Evolutionary conservation across 2,113 vertebrate genomes (phyloP).

Genomic region (Saccopteryx bilineata): DNA sequence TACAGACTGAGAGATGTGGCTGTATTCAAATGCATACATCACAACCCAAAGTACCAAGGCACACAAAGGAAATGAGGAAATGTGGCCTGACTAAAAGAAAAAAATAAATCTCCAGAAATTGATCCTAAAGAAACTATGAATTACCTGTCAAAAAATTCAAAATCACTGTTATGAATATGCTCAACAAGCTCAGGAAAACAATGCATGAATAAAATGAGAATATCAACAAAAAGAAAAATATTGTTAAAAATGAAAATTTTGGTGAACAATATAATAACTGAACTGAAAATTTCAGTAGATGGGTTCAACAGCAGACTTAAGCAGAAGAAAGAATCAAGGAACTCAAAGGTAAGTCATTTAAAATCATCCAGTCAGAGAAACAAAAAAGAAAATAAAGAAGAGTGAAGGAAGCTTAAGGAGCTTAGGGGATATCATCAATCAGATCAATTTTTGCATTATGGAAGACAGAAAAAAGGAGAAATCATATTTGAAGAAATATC

Average conservation of each 20-base stretch:
- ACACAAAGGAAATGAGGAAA: background rate
- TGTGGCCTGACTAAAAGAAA: background rate
- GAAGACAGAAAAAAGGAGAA: background rate
- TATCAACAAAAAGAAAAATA: background rate
- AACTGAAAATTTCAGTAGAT: slow-evolving; percentile 15
- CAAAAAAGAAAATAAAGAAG: background rate
- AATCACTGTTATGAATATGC: background rate
- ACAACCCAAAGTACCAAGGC: background rate
- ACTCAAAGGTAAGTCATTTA: background rate
- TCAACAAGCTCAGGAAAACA: slow-evolving; percentile 1
- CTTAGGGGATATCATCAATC: background rate
- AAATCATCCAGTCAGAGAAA: background rate
- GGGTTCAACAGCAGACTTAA: background rate
- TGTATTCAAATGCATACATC: background rate
- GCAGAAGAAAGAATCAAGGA: slow-evolving; percentile 2
- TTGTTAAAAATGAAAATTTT: background rate
- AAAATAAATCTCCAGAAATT: slow-evolving; percentile 12
- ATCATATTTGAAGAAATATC: background rate
- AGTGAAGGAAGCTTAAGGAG: background rate
- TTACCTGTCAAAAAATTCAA: slow-evolving; percentile 5
- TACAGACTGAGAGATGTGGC: background rate
- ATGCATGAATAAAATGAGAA: slow-evolving; percentile 19
- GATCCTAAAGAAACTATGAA: background rate
- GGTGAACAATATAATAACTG: background rate
- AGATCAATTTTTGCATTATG: background rate